phyloP scores from a whole-genome alignment of 2,888 invertebrate species.

The Rapana venosa region DNA sequence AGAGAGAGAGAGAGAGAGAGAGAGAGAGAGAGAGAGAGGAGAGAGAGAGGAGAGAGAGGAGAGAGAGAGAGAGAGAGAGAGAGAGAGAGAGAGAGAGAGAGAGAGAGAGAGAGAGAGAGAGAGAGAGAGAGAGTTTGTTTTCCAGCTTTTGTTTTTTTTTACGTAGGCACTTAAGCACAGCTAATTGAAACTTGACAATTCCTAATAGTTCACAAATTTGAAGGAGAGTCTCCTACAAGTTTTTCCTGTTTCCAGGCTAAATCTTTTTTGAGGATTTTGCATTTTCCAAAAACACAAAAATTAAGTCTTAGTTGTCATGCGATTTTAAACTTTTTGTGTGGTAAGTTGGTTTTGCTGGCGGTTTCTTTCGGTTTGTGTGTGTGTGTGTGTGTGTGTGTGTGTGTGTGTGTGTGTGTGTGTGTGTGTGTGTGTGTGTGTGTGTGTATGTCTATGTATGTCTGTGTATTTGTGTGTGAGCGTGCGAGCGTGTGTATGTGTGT shows the following conservation, averaged over 20 bases:
- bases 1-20: background rate
- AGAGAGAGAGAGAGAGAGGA: conserved; percentile 6
- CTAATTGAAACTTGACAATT: too few relatives aligned
- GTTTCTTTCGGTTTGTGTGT: too few relatives aligned
- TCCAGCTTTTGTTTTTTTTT: too few relatives aligned
- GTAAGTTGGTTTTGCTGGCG: too few relatives aligned
- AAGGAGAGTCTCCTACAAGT: background rate
- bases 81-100: conserved; percentile 10
- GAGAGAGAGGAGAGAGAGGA: background rate
- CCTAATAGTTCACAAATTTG: background rate
- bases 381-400: too few relatives aligned
- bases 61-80: background rate
- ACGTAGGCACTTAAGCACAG: too few relatives aligned
- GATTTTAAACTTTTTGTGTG: too few relatives aligned
- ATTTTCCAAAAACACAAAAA: background rate
- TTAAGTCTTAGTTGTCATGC: background rate
- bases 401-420: too few relatives aligned
- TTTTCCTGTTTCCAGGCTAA: background rate
- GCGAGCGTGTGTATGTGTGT: too few relatives aligned
- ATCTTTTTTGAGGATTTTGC: background rate
- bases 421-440: too few relatives aligned
- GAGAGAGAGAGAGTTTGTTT: background rate
- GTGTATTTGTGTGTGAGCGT: too few relatives aligned
- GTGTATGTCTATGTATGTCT: too few relatives aligned
- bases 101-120: conserved; percentile 15